Conservation (phyloP, 2,113 vertebrate genomes). For the Todiramphus chloris region DNA sequence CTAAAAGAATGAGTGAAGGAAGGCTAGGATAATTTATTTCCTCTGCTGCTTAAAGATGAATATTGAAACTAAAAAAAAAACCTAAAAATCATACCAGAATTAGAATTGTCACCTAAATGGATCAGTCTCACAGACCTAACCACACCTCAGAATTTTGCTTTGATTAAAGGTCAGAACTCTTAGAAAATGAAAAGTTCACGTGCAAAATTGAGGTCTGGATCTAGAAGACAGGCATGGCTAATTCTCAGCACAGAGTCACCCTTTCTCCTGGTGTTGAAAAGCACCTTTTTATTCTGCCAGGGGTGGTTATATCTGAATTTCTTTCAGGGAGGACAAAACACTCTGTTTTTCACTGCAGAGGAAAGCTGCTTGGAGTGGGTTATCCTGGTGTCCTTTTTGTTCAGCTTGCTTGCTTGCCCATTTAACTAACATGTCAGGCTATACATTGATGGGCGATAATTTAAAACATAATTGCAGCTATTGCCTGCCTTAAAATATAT, state of each 20-base stretch:
- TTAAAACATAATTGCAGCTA: background rate
- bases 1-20: background rate
- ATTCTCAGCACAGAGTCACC: background rate
- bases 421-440: background rate
- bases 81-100: background rate
- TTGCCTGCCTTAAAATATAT: background rate
- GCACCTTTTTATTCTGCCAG: background rate
- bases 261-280: background rate
- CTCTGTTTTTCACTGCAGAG: background rate
- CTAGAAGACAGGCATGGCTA: background rate
- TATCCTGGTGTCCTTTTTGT: background rate
- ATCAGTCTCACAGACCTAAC: background rate
- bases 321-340: background rate
- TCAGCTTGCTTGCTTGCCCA: background rate
- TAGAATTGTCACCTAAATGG: background rate
- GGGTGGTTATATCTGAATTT: background rate
- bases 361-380: background rate
- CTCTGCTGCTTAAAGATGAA: background rate
- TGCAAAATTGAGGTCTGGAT: background rate
- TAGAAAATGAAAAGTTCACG: background rate
- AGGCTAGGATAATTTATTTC: background rate
- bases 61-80: background rate
- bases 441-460: background rate
- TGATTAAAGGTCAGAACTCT: background rate
- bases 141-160: background rate